Evolutionary conservation across 2,797 vertebrate genomes (phyloP), one percentile per base, ranked within the genome.

Genomic region (Emydoidea blandingii): DNA sequence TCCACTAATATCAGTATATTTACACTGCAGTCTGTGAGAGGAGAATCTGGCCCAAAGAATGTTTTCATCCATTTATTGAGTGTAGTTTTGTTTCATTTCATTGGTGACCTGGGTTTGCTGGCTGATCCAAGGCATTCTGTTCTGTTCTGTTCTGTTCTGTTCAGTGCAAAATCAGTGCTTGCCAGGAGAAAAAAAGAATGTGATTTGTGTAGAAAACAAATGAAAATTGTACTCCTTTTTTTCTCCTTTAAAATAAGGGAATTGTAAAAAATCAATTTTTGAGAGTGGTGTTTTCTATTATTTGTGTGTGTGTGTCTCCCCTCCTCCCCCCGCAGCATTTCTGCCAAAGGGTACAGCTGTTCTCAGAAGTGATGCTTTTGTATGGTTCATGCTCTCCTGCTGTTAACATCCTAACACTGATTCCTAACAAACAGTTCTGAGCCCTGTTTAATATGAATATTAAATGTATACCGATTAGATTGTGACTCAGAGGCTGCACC

Each of bases 61-160:
- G 76, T 86, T 92, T 92, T 85, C 11, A 81, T 85, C 91, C 92
- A 44, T 68, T 68, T 19, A 68, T 21, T 68, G 18, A 21, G n/a
- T 56, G 79, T 83, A 81, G 81, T 86, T 93, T 92, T 95, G 87
- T 89, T 94, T 95, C 15, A 79, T 96, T 94, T 94, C 90, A 86
- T 81, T 44, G 1, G 81, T 95, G 90, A 87, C 85, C 76, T 89
- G 76, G 9, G 85, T 56, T 91, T 82, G 79, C 87, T 90, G 62
- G 41, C 83, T 21, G 78, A 92, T 91, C 85, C 72, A 85, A 68
- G 54, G 34, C 25, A 16, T 76, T 74, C 79, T 78, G 16, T n/a
- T 34, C 54, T 94, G 37, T 92, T 96, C 97, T 94, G 16, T n/a
- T 34, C 54, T 94, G 37, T 92, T 96, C 97, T 94, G 65, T 90